These are phyloP conservation scores for Oscheius sp. DNA, from an alignment of 2,888 invertebrate genomes.

Conservation along the genomic window DNA sequence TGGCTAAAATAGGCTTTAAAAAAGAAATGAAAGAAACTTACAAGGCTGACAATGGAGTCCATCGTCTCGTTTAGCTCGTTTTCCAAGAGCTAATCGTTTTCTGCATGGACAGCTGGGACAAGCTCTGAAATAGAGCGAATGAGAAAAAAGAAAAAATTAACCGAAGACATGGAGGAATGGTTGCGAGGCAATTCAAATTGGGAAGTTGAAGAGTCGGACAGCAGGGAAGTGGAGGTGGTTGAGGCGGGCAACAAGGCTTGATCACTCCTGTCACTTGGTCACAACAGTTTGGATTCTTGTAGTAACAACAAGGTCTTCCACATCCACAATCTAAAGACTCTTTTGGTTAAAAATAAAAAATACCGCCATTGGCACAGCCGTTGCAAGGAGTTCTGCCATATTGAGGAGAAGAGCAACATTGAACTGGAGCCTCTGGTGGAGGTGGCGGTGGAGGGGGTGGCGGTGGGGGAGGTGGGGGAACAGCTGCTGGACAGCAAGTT, in stretches of 20 bases:
- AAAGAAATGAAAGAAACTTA: background rate
- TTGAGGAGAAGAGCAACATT: constrained; percentile 49
- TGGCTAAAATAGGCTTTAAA: background rate
- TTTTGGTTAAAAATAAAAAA: background rate
- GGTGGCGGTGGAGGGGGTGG: constrained; percentile 65
- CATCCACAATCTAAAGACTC: constrained; percentile 56
- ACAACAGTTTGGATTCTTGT: constrained; percentile 60
- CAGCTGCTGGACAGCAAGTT: constrained; percentile 61
- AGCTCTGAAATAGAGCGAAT: constrained; percentile 31
- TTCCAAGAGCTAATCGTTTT: constrained; percentile 50
- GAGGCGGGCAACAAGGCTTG: constrained; percentile 59
- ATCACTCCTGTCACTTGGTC: constrained; percentile 39
- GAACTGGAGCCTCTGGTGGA: constrained; percentile 63
- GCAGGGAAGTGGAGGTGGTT: constrained; percentile 57
- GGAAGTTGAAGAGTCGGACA: constrained; percentile 55
- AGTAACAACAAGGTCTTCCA: constrained; percentile 64
- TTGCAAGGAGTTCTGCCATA: constrained; percentile 40
- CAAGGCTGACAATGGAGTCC: constrained; percentile 54
- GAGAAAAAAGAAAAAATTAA: background rate
- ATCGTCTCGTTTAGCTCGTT: constrained; percentile 44
- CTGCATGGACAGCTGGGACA: constrained; percentile 58
- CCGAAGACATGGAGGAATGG: constrained; percentile 58
- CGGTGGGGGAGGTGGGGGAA: constrained; percentile 58
- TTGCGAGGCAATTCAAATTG: constrained; percentile 41
- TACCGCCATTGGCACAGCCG: constrained; percentile 47